Evolutionary conservation across 2,113 vertebrate genomes (phyloP).

Genomic region (Chiloscyllium plagiosum): DNA sequence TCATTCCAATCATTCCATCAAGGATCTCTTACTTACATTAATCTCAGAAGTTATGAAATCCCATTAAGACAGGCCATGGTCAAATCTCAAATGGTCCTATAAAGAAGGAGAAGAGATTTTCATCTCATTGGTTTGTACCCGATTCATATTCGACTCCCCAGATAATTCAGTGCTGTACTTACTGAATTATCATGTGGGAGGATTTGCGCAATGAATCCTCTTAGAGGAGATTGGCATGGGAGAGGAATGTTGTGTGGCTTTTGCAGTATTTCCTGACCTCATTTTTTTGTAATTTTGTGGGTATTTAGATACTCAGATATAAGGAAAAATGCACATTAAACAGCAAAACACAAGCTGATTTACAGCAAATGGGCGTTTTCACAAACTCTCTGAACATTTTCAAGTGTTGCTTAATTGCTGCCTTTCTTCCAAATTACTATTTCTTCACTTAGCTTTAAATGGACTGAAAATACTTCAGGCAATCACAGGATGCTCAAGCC

Average conservation of each 20-base stretch:
- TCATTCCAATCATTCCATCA: too few species aligned
- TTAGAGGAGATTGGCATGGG: not conserved
- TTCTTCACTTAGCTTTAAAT: not conserved
- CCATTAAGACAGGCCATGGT: not conserved
- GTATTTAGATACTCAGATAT: not conserved
- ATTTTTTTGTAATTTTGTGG: not conserved
- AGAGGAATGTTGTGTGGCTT: not conserved
- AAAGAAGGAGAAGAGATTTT: not conserved
- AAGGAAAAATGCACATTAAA: not conserved
- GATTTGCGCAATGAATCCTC: not conserved
- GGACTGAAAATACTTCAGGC: not conserved
- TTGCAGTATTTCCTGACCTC: not conserved
- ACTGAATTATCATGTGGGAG: not conserved
- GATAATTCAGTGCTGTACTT: not conserved
- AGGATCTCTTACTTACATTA: not conserved
- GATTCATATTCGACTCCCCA: not conserved
- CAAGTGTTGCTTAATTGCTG: slow-evolving; percentile 3
- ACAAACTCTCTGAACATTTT: not conserved
- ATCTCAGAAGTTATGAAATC: not conserved
- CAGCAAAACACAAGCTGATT: not conserved
- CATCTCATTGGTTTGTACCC: not conserved
- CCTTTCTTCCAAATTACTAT: not conserved
- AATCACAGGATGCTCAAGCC: not conserved
- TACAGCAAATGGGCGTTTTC: not conserved
- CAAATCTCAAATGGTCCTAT: not conserved